These are phyloP conservation scores for Psophia crepitans DNA, from an alignment of 2,113 vertebrate genomes.

Conservation along the genomic window DNA sequence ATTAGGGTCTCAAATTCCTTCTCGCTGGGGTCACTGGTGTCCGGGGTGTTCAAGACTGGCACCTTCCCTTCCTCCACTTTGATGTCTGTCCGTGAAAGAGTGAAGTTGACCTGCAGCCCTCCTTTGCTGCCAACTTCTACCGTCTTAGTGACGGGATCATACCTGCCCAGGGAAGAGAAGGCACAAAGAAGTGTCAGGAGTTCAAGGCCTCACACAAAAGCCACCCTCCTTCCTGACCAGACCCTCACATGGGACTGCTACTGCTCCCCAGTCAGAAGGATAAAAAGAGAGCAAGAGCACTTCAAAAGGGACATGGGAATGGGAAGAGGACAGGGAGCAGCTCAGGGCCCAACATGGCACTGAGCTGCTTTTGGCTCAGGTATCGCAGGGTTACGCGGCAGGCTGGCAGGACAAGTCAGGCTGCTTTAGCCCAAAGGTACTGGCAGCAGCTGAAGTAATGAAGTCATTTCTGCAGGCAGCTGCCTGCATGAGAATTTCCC, in stretches of 20 bases:
- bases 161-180: constrained; percentile 72
- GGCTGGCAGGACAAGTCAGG: background rate
- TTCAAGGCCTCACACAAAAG: background rate
- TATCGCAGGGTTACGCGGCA: background rate
- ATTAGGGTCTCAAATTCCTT: constrained; percentile 87
- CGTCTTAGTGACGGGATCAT: constrained; percentile 77
- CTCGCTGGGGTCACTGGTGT: constrained; percentile 75
- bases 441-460: background rate
- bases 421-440: background rate
- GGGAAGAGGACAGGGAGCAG: background rate
- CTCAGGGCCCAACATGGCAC: rapidly evolving
- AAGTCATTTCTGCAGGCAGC: background rate
- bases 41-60: constrained; percentile 36
- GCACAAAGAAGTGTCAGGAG: background rate
- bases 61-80: constrained; percentile 67
- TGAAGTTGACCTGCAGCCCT: constrained; percentile 87
- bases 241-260: background rate
- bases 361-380: background rate
- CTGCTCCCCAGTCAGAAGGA: background rate
- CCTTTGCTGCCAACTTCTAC: constrained; percentile 79
- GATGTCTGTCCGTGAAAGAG: constrained; percentile 75
- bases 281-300: background rate
- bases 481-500: background rate
- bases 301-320: background rate
- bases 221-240: background rate